Base-by-base conservation (phyloP, 1,140 invertebrate genomes). In the Cydia fagiglandana region DNA sequence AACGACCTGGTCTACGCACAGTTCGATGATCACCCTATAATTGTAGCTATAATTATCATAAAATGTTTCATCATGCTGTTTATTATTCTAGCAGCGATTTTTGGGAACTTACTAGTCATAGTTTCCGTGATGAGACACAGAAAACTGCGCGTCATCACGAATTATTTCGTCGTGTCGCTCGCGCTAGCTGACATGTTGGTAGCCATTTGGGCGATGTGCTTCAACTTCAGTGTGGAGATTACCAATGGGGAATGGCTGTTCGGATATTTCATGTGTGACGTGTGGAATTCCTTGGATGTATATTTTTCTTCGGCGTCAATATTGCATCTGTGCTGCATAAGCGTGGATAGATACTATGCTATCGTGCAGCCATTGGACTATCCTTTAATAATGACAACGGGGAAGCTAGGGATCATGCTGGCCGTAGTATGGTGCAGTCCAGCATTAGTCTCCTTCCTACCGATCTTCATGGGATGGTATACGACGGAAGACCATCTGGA, bases 281-380 rank as follows among this genome's bases (percentile, higher is more conserved):
- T 99, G 10, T 99, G 97, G 97, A 99, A 99, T 88, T 97, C 97
- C 0, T 95, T 99, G 79, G 98, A 99, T 91, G 98, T 99, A 1
- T 97, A 98, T 84, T 99, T 99, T 89, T 98, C 96, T 64, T 98
- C 98, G 0, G 97, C 97, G 0, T 98, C 97, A 45, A 98, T 98
- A 28, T 94, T 98, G 30, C 98, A 99, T 89, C 92, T 98, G 61
- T 98, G 97, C 85, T 99, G 97, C 93, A 99, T 98, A 91, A 98
- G 93, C 81, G 96, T 98, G 45, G 96, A 96, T 81, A 93, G 98
- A 86, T 98, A 98, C 84, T 98, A 97, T 89, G 97, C 97, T 3
- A 98, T 98, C 47, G 97, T 98, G 1, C 96, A 97, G 84, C 97
- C 97, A 0, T 87, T 98, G 73, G 97, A 98, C 87, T 98, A 98